phyloP scores from a whole-genome alignment of 2,113 vertebrate species.

The Percopsis transmontana region DNA sequence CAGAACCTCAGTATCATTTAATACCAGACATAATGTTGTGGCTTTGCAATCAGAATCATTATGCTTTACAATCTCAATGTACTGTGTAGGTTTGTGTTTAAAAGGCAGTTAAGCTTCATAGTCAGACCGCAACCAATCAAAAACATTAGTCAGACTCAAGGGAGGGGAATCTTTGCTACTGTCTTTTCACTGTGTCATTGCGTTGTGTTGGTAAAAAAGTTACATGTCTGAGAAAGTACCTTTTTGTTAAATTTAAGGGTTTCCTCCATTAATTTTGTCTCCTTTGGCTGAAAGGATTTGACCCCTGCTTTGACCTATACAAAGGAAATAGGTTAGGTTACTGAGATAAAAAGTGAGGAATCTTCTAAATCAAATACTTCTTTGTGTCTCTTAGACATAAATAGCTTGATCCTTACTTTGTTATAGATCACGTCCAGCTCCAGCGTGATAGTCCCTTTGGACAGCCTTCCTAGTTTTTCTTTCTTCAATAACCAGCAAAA shows the following conservation, averaged over 20 bases:
- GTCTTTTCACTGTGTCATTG: conserved; percentile 5
- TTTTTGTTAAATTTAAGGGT: conserved; percentile 94
- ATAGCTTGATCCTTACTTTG: conserved; percentile 79
- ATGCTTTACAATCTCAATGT: conserved; percentile 47
- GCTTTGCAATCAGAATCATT: conserved; percentile 60
- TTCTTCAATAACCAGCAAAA: conserved; percentile 86
- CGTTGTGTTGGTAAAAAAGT: neutral
- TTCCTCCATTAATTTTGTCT: conserved; percentile 85
- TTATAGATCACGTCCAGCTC: conserved; percentile 92
- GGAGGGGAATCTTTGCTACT: conserved; percentile 20
- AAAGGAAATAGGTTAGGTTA: conserved; percentile 2
- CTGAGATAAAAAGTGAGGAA: neutral
- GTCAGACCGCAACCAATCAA: neutral
- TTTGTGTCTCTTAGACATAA: neutral
- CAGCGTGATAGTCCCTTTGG: conserved; percentile 91
- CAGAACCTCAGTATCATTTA: conserved; percentile 65
- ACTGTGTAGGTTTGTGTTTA: conserved; percentile 36
- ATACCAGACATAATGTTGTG: conserved; percentile 66
- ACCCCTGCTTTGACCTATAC: conserved; percentile 87
- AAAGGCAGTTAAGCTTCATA: conserved; percentile 54
- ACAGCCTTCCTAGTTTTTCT: conserved; percentile 83
- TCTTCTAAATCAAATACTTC: neutral
- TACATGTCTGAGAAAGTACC: conserved; percentile 54
- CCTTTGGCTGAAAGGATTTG: conserved; percentile 86
- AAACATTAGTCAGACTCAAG: conserved; percentile 35